These are phyloP conservation scores for Eubasilissa regina DNA, from an alignment of 1,140 invertebrate species.

Conservation along the genomic window DNA sequence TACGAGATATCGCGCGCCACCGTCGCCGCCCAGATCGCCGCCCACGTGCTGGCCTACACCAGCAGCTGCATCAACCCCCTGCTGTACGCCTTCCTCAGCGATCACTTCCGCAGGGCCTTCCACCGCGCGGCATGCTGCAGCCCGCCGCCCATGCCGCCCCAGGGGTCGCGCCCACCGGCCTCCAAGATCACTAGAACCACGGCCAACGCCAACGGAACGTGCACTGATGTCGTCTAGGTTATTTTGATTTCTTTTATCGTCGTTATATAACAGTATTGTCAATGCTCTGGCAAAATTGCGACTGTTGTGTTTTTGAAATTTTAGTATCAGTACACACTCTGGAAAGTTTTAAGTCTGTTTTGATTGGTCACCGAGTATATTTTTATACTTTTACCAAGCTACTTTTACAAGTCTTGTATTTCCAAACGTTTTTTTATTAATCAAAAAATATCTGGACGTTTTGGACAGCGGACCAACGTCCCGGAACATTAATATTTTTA, in stretches of 20 bases:
- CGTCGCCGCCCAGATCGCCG: conserved; percentile 85
- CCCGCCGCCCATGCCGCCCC: conserved; percentile 43
- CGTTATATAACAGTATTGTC: neutral
- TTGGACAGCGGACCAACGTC: no score
- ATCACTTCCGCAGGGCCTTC: conserved; percentile 90
- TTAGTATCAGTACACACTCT: no score
- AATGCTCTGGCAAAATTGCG: no score
- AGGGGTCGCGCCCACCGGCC: conserved; percentile 23
- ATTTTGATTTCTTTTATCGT: neutral
- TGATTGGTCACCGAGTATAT: no score
- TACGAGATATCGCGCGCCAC: conserved; percentile 79
- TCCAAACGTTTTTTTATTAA: no score
- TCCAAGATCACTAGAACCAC: conserved; percentile 57
- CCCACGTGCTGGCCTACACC: conserved; percentile 94
- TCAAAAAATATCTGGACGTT: no score
- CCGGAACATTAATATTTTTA: no score
- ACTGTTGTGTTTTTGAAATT: no score
- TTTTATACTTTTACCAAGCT: no score
- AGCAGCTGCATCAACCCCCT: conserved; percentile 97
- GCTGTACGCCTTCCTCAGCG: conserved; percentile 93
- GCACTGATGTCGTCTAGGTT: conserved; percentile 54
- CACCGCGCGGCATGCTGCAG: conserved; percentile 72
- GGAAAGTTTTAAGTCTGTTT: no score
- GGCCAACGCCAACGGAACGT: conserved; percentile 54
- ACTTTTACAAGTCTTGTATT: no score